Percentiles rank a stretch among this genome's conserved stretches.
phyloP scores from a whole-genome alignment of 2,797 vertebrate species.

The Gallinago stenura region DNA sequence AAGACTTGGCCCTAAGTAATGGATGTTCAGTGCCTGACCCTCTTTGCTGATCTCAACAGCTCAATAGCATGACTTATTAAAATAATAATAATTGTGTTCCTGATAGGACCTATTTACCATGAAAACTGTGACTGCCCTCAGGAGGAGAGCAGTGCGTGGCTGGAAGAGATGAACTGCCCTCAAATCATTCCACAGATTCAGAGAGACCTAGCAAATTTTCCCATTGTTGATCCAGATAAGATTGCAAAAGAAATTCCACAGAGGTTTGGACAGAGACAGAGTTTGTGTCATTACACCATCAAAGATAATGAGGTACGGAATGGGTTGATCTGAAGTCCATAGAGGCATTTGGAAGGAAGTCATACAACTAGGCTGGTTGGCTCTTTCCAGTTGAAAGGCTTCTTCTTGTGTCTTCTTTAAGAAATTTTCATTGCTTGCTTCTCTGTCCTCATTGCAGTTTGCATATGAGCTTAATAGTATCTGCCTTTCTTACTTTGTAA shows the following conservation, averaged over 20 bases:
- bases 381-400: background rate
- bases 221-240: constrained; percentile 87
- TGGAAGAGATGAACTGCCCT: constrained; percentile 90
- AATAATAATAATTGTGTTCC: constrained; percentile 20
- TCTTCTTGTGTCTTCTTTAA: background rate
- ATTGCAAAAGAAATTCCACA: constrained; percentile 90
- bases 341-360: background rate
- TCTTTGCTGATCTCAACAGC: background rate
- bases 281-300: constrained; percentile 95
- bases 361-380: background rate
- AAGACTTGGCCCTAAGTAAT: background rate
- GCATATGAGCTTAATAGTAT: background rate
- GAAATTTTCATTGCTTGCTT: background rate
- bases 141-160: constrained; percentile 84
- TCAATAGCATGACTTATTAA: background rate
- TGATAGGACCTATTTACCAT: constrained; percentile 90
- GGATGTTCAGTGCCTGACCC: background rate
- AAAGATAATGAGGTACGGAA: constrained; percentile 91
- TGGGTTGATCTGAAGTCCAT: background rate
- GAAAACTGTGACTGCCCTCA: constrained; percentile 94
- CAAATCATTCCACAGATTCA: constrained; percentile 89
- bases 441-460: background rate
- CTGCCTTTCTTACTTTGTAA: background rate
- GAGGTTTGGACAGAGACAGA: constrained; percentile 94
- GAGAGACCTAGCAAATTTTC: constrained; percentile 85